Evolutionary conservation across 2,888 invertebrate species (phyloP).

Genomic region (Lacanobia wlatinum): DNA sequence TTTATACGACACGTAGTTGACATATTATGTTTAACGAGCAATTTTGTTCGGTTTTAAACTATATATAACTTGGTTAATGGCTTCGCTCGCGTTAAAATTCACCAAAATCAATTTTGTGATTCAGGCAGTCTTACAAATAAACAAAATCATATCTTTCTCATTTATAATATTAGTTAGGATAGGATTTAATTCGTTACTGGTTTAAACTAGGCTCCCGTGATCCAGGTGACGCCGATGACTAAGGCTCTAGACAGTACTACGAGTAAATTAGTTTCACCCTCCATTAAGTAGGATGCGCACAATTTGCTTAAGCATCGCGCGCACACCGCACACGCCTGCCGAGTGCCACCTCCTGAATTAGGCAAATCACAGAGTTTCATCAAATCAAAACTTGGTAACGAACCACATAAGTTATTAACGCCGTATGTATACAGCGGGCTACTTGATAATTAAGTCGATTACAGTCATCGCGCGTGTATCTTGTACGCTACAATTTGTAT

Average conservation of each 20-base stretch:
- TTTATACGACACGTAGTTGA: background rate
- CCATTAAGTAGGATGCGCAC: conserved; percentile 55
- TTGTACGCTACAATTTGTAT: conserved; percentile 32
- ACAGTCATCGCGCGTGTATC: conserved; percentile 39
- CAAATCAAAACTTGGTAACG: conserved; percentile 72
- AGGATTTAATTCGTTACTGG: background rate
- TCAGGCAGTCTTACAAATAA: background rate
- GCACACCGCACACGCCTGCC: conserved; percentile 29
- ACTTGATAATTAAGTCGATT: conserved; percentile 62
- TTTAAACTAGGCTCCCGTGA: background rate
- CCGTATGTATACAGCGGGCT: conserved; percentile 51
- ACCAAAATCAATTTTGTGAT: too few relatives aligned
- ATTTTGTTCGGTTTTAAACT: too few relatives aligned
- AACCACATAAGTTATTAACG: conserved; percentile 71
- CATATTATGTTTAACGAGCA: too few relatives aligned
- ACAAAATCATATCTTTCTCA: background rate
- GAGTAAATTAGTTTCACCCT: conserved; percentile 51
- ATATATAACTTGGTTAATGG: too few relatives aligned
- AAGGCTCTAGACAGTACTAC: conserved; percentile 15
- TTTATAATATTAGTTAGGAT: background rate
- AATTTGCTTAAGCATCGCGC: conserved; percentile 48
- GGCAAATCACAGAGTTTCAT: conserved; percentile 67
- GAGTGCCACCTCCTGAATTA: conserved; percentile 59
- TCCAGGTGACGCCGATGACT: conserved; percentile 4
- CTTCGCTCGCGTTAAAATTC: too few relatives aligned